Evolutionary conservation across 1,140 invertebrate genomes (phyloP), one percentile per base, ranked within the genome.

Genomic region (Brachionus koreanus): DNA sequence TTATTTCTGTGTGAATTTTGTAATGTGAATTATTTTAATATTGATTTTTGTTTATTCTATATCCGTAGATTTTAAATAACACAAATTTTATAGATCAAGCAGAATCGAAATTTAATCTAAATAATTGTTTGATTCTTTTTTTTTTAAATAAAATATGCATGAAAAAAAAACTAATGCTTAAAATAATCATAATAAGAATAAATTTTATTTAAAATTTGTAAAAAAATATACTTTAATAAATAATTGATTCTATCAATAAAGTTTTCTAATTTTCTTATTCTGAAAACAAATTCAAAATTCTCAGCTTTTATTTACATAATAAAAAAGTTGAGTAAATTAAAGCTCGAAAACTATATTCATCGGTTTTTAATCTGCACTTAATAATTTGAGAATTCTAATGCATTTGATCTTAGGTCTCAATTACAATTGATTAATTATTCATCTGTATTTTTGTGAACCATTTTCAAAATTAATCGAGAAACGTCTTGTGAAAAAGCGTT

Each of bases 381-480:
- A 42, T 49, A 49, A 49, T 49, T 0, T 49, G 0, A 16, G 16
- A 16, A 13, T n/a, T 16, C 5, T 49, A 49, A 49, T 49, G 43
- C 43, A 5, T n/a, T 49, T 16, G 43, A 49, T 49, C 0, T 49
- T n/a, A 49, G 43, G 16, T 13, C 43, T 49, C n/a, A 49, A 49
- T 49, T 16, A n/a, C 16, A n/a, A n/a, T 49, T 16, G 16, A 49
- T 49, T 16, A 49, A 49, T 16, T 23, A 69, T 69, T 74, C 69
- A 33, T 74, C 69, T 19, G 76, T 61, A 65, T 57, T 61, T 16
- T 79, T 79, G 37, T 79, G 49, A 57, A 79, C 19, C 76, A 79
- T 79, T 65, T 79, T 79, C 5, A 79, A 39, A 23, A 79, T 65
- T 19, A 79, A 43, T 9, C 76, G 23, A n/a, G 76, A 16, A 29